phyloP scores from a whole-genome alignment of 2,797 vertebrate genomes.

The Enteromius treurensis region DNA sequence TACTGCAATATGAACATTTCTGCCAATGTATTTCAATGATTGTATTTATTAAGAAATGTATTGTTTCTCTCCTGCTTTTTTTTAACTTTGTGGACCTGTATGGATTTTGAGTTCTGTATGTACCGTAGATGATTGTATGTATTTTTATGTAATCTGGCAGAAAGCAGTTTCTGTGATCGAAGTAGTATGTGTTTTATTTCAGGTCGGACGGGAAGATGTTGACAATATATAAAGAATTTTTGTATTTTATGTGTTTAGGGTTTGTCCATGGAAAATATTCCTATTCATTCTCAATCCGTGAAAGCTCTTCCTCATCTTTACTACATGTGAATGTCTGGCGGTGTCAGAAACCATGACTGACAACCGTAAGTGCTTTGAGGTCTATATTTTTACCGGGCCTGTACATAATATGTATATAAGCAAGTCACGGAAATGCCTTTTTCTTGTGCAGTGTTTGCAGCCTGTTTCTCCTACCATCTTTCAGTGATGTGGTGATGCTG shows the following conservation, averaged over 20 bases:
- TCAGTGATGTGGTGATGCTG: conserved; percentile 76
- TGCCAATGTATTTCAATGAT: conserved; percentile 67
- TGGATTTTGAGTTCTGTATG: conserved; percentile 61
- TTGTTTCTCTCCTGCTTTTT: conserved; percentile 47
- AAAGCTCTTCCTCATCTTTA: conserved; percentile 67
- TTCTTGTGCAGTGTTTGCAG: conserved; percentile 76
- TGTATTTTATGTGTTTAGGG: conserved; percentile 65
- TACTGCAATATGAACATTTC: conserved; percentile 76
- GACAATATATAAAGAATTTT: conserved; percentile 73
- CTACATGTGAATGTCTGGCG: conserved; percentile 76
- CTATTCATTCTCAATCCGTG: conserved; percentile 63
- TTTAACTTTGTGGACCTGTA: conserved; percentile 64
- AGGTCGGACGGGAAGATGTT: conserved; percentile 51
- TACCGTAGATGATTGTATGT: conserved; percentile 72
- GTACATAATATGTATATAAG: conserved; percentile 77
- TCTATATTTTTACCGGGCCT: conserved; percentile 80
- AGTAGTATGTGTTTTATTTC: conserved; percentile 65
- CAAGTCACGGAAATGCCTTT: conserved; percentile 82
- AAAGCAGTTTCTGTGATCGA: conserved; percentile 67
- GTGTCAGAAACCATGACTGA: conserved; percentile 68
- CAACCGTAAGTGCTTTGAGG: conserved; percentile 73
- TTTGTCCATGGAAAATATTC: conserved; percentile 69
- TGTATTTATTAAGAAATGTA: conserved; percentile 73
- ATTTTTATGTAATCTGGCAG: conserved; percentile 68
- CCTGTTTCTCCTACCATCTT: conserved; percentile 79